Conservation (phyloP, 2,113 vertebrate genomes). For the Chaenogobius annularis region DNA sequence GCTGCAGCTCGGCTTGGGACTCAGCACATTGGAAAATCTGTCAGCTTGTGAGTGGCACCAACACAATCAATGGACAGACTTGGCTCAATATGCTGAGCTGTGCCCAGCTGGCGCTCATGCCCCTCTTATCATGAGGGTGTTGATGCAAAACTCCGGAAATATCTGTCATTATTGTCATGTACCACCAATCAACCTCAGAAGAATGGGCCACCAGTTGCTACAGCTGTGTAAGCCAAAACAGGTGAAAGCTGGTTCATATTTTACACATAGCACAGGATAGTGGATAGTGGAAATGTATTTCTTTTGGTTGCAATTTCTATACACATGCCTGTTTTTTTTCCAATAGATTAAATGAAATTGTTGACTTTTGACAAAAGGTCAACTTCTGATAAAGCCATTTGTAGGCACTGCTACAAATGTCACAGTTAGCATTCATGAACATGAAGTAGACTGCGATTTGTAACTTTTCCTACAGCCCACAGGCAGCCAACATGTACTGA, state of each 20-base stretch:
- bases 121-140: not conserved
- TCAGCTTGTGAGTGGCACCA: not conserved
- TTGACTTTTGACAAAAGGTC: not conserved
- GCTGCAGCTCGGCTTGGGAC: not conserved
- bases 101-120: not conserved
- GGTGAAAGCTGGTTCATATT: not conserved
- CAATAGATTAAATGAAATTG: no score
- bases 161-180: not conserved
- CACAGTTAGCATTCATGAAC: not conserved
- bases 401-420: not conserved
- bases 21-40: not conserved
- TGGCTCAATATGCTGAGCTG: slow-evolving; percentile 2
- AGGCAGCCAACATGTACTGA: not conserved
- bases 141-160: not conserved
- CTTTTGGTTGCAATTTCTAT: not conserved
- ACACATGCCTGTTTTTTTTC: not conserved
- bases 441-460: not conserved
- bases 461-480: not conserved
- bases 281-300: no score
- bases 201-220: not conserved
- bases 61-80: slow-evolving; percentile 5
- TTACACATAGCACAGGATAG: not conserved
- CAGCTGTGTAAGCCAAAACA: not conserved
- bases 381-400: not conserved
- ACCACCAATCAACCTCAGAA: not conserved